Conservation (phyloP, 2,888 invertebrate genomes). For the Lapara coniferarum region DNA sequence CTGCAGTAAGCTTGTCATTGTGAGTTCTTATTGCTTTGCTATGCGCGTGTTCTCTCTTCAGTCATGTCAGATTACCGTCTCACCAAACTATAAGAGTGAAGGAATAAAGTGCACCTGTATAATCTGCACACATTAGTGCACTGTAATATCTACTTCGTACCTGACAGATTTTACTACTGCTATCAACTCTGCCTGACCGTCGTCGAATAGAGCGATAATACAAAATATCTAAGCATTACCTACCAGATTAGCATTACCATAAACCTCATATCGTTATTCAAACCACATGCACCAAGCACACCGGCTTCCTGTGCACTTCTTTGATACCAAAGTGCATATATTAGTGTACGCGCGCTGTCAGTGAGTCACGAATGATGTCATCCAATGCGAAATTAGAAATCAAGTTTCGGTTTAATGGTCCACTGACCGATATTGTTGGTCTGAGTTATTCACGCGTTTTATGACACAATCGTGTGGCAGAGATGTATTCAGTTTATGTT, state of each 20-base stretch:
- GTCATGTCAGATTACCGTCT: no score
- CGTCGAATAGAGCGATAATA: no score
- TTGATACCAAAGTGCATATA: slow-evolving; percentile 24
- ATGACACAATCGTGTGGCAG: slow-evolving; percentile 38
- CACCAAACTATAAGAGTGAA: no score
- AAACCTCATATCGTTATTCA: slow-evolving; percentile 7
- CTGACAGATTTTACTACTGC: no score
- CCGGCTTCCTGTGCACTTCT: slow-evolving; percentile 13
- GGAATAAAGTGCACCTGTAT: no score
- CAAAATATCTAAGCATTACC: background rate
- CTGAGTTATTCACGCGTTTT: slow-evolving; percentile 49
- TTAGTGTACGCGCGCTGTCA: slow-evolving; percentile 35
- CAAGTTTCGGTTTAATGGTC: slow-evolving; percentile 34
- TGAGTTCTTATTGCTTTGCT: no score
- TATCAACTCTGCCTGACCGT: no score
- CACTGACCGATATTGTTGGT: slow-evolving; percentile 56
- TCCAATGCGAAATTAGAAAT: slow-evolving; percentile 49
- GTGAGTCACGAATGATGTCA: slow-evolving; percentile 48
- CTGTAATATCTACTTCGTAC: no score
- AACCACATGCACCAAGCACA: background rate
- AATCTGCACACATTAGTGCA: no score
- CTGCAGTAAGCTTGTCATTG: no score
- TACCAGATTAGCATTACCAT: background rate
- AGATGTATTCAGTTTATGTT: background rate
- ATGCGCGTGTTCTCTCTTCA: no score